Evolutionary conservation across 1,140 invertebrate genomes (phyloP).

Genomic region (Episyrphus balteatus): DNA sequence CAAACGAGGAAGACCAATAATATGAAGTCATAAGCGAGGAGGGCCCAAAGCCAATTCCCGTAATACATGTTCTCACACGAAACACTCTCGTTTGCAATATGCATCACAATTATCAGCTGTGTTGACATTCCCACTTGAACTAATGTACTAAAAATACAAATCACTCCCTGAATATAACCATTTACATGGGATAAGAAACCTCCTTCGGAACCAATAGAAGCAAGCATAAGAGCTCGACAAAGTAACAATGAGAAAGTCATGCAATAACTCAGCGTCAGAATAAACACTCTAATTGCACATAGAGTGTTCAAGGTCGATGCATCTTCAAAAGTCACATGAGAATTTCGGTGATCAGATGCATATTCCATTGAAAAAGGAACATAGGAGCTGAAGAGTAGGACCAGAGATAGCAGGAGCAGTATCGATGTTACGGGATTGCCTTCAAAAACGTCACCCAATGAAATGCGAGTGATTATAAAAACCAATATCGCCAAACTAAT

Average conservation of each 20-base stretch:
- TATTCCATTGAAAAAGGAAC: slow-evolving; percentile 45
- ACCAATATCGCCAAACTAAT: slow-evolving; percentile 39
- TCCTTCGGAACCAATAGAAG: slow-evolving; percentile 44
- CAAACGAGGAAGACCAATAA: slow-evolving; percentile 41
- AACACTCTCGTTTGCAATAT: slow-evolving; percentile 28
- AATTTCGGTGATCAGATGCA: slow-evolving; percentile 28
- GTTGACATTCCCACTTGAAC: slow-evolving; percentile 43
- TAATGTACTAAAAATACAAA: slow-evolving; percentile 44
- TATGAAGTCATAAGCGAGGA: slow-evolving; percentile 44
- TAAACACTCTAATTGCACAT: slow-evolving; percentile 32
- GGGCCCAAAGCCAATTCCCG: slow-evolving; percentile 34
- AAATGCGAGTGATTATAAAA: slow-evolving; percentile 38
- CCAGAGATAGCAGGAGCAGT: slow-evolving; percentile 36
- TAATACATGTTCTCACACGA: slow-evolving; percentile 37
- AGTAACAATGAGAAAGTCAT: slow-evolving; percentile 44
- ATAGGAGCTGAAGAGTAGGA: slow-evolving; percentile 43
- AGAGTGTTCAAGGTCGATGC: slow-evolving; percentile 26
- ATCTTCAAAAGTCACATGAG: slow-evolving; percentile 31
- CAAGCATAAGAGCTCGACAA: slow-evolving; percentile 44
- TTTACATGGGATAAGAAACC: slow-evolving; percentile 51
- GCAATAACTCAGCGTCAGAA: slow-evolving; percentile 42
- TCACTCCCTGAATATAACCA: slow-evolving; percentile 44
- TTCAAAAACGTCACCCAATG: slow-evolving; percentile 39
- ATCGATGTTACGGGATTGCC: slow-evolving; percentile 41
- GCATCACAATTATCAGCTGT: slow-evolving; percentile 36